Base-by-base conservation (phyloP, 1,140 invertebrate genomes). In the Dermatophagoides farinae region DNA sequence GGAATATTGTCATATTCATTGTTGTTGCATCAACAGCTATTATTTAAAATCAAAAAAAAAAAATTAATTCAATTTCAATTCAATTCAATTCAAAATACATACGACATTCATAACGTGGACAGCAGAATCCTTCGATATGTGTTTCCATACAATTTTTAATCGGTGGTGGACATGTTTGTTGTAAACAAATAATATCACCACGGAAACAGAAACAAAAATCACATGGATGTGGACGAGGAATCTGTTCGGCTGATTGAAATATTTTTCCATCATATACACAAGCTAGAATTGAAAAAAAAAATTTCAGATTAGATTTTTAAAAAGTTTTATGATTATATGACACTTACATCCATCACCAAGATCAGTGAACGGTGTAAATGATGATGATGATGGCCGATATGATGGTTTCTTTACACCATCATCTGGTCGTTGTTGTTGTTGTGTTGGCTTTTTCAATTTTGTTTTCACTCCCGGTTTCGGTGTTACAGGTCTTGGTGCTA, bases 141-240 rank as follows among this genome's bases (percentile, higher is more conserved):
- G 91, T 88, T 71, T 90, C 85, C 69, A 84, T 83, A 68, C 89
- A 93, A 38, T 83, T 83, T 44, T 82, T 79, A 65, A 91, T 89
- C 50, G 89, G 89, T 37, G 88, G 88, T 54, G 89, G 89, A 74
- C 89, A 93, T 67, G 86, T 88, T 71, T 93, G 89, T 73, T 92
- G 88, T 46, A 93, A 74, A 67, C 89, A 93, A 65, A 93, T 92
- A 64, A 93, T 91, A 69, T 92, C 89, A 10, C 64, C 88, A 72
- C 88, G 79, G 77, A 92, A 93, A 77, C 89, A 93, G 81, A 93
- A 93, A 73, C 89, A 93, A 76, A 92, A 93, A 69, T 92, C 88
- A 70, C 89, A 93, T 37, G 88, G 86, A 75, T 93, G 86, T 62
- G 89, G 85, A 65, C 88, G 76, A 22, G 88, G 88, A 64, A 93